Percentiles rank a stretch among this genome's conserved stretches.
phyloP scores from a whole-genome alignment of 2,113 vertebrate genomes.

The Alligator mississippiensis region DNA sequence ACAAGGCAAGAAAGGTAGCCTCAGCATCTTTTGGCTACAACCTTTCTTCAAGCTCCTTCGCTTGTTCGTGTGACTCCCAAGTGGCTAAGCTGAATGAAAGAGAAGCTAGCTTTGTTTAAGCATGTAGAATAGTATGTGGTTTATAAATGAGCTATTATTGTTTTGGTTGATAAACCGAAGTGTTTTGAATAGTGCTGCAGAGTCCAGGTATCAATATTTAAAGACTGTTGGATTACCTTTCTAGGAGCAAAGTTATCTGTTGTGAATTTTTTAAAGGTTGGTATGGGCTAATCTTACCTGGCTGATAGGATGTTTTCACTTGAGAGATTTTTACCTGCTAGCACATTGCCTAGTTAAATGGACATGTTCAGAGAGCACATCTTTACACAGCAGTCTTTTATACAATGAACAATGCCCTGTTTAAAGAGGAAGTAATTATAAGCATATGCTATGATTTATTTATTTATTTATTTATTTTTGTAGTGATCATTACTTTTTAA shows the following conservation, averaged over 20 bases:
- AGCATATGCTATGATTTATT: neutral
- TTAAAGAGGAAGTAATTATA: neutral
- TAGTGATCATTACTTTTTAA: neutral
- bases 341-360: neutral
- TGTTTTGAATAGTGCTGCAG: neutral
- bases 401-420: neutral
- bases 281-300: conserved; percentile 41
- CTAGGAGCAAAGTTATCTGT: conserved; percentile 56
- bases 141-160: neutral
- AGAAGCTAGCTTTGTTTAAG: neutral
- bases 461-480: neutral
- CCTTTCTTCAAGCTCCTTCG: neutral
- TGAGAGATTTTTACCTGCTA: neutral
- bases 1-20: neutral
- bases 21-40: neutral
- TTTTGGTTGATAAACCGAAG: neutral
- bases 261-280: conserved; percentile 69
- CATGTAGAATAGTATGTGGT: neutral
- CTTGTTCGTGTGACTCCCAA: neutral
- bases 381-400: neutral
- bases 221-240: conserved; percentile 3
- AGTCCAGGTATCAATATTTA: conserved; percentile 34
- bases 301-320: neutral
- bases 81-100: neutral
- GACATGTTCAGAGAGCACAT: neutral